Evolutionary conservation across 2,888 invertebrate species (phyloP), one percentile per base, ranked within the genome.

Genomic region (Tortrix viridana): DNA sequence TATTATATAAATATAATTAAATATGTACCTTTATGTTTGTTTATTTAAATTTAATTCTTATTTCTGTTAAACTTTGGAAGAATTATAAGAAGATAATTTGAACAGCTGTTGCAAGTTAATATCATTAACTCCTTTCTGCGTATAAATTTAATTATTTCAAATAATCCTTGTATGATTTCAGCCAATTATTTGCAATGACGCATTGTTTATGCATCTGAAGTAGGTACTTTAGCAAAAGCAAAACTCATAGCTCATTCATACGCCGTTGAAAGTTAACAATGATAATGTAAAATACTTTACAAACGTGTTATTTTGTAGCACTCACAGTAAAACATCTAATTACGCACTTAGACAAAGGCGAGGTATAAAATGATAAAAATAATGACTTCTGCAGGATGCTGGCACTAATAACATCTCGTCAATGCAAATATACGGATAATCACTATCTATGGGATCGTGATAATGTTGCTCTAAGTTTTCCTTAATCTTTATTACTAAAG

Each of bases 281-380:
- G 14, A 50, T 37, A 37, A 50, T 32, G 7, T 37, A 50, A 37
- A 37, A 20, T 14, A 19, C 5, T 48, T 26, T 50, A 20, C 37
- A 50, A 50, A 50, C 19, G 9, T 5, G 19, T 37, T 50, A 50
- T 37, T 50, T 50, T 50, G 50, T 50, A 37, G 19, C 19, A 50
- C 19, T 19, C 19, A 50, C n/a, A 50, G 20, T 50, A 50, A 50
- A 37, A 32, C 37, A 50, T 19, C 19, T 50, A 50, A 50, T 20
- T 32, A 50, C 50, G 49, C 19, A 14, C 14, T 19, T n/a, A 7
- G 19, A 50, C 37, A 50, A 50, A 50, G 50, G 41, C n/a, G 19
- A 50, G 50, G 32, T 50, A 37, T 50, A 50, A 32, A 49, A 37
- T 50, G 6, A 19, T 32, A 37, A 37, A 19, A 37, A 50, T 37